A percentile compares a stretch with the other conserved stretches of the same genome.
Evolutionary conservation across 2,888 invertebrate genomes (phyloP).

Genomic region (Chouioia cunea): DNA sequence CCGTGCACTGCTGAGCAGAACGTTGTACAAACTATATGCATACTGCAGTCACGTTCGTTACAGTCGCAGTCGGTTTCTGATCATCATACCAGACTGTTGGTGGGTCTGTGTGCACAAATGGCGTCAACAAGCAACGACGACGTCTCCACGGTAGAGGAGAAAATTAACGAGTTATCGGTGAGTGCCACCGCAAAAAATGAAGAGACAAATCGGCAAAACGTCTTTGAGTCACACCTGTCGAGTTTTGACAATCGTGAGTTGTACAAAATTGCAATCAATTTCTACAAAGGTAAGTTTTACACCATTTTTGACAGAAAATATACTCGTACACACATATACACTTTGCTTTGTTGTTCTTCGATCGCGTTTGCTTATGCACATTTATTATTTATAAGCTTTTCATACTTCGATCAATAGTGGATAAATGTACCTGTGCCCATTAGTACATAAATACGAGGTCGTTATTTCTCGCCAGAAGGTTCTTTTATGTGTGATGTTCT

Average conservation of each 20-base stretch:
- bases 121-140: constrained; percentile 32
- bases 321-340: too few species aligned
- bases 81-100: neutral
- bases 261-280: constrained; percentile 89
- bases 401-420: constrained; percentile 34
- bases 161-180: constrained; percentile 23
- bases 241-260: constrained; percentile 75
- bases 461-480: constrained; percentile 24
- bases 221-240: constrained; percentile 63
- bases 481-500: constrained; percentile 3
- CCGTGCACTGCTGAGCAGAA: too few species aligned
- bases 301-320: too few species aligned
- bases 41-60: neutral
- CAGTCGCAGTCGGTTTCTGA: neutral
- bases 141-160: constrained; percentile 22
- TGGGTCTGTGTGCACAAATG: constrained; percentile 14
- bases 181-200: neutral
- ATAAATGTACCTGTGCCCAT: too few species aligned
- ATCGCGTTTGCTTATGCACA: constrained; percentile 13
- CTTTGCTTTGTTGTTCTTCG: too few species aligned
- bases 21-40: neutral
- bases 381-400: constrained; percentile 38
- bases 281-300: constrained; percentile 87
- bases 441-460: neutral
- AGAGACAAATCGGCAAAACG: constrained; percentile 49